Base-by-base conservation (phyloP, 1,140 invertebrate genomes). In the Drosophila kepulauana region DNA sequence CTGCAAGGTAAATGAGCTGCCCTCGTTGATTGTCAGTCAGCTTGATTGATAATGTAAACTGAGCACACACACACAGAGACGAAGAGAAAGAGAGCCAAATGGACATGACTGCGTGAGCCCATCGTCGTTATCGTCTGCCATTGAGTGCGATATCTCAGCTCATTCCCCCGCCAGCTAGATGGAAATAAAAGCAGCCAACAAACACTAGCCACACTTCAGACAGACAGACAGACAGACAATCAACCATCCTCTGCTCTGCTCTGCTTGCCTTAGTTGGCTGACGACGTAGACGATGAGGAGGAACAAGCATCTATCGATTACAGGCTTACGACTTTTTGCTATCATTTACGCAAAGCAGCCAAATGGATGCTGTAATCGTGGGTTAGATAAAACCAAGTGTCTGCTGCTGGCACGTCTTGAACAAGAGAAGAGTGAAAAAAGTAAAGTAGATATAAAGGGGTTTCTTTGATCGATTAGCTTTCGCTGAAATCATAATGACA, bases 1-100 rank as follows among this genome's bases (percentile, higher is more conserved):
- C 66, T 71, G 20, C 41, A 65, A 80, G 84, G 84, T 88, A 88
- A 84, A 67, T 86, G 61, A 67, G 61, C 59, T 46, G 62, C 48
- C 33, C 45, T 56, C 57, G 13, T 72, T 76, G 78, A 89, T 88
- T 88, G 85, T 88, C 85, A 81, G 81, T 81, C 78, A 51, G 75
- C 69, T 85, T 89, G 85, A 89, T 89, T 89, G 85, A 89, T 89
- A 89, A 89, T 85, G 85, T 90, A 89, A 90, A 75, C 86, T 54
- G 75, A 88, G 85, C 25, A 64, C 69, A 64, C 30, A 64, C 30
- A 38, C 51, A 59, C 10, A 13, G 11, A 51, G 11, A 25, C 7
- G 30, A 7, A 10, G 33, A 16, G 15, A 57, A 16, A 25, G 61
- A 25, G 13, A 59, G 13, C 52, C 48, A 63, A 71, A 64, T 65